Evolutionary conservation across 2,113 vertebrate genomes (phyloP).

Genomic region (Actenoides hombroni): DNA sequence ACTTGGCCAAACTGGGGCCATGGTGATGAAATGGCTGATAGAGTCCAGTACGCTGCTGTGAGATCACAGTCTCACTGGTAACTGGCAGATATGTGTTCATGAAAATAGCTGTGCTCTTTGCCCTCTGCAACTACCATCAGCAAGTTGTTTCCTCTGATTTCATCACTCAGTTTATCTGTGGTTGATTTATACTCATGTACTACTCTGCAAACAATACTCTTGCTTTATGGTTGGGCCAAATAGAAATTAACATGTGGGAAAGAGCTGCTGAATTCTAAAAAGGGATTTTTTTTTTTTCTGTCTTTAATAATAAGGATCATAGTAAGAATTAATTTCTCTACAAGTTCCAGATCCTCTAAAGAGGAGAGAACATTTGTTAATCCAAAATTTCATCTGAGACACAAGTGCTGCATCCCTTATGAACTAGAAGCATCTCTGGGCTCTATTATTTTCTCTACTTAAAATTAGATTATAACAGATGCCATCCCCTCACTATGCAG

Average conservation of each 20-base stretch:
- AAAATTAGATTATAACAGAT: conserved; percentile 43
- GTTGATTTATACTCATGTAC: not conserved
- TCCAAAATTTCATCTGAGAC: not conserved
- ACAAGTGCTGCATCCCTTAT: not conserved
- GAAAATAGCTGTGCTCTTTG: not conserved
- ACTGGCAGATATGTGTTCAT: no score
- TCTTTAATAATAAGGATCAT: not conserved
- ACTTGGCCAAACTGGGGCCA: not conserved
- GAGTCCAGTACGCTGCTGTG: not conserved
- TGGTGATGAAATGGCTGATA: not conserved
- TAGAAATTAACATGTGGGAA: not conserved
- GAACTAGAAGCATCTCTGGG: not conserved
- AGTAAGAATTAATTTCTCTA: not conserved
- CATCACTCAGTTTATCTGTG: not conserved
- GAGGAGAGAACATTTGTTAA: not conserved
- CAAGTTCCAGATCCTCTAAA: not conserved
- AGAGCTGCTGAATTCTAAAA: not conserved
- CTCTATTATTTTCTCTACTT: conserved; percentile 30
- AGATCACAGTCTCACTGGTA: not conserved
- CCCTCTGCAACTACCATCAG: not conserved
- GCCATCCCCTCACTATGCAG: not conserved
- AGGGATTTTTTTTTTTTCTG: not conserved
- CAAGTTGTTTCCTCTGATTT: not conserved
- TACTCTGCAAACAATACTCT: not conserved
- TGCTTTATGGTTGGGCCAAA: not conserved